Evolutionary conservation across 2,113 vertebrate genomes (phyloP), one percentile per base, ranked within the genome.

Genomic region (Dasypus novemcinctus): DNA sequence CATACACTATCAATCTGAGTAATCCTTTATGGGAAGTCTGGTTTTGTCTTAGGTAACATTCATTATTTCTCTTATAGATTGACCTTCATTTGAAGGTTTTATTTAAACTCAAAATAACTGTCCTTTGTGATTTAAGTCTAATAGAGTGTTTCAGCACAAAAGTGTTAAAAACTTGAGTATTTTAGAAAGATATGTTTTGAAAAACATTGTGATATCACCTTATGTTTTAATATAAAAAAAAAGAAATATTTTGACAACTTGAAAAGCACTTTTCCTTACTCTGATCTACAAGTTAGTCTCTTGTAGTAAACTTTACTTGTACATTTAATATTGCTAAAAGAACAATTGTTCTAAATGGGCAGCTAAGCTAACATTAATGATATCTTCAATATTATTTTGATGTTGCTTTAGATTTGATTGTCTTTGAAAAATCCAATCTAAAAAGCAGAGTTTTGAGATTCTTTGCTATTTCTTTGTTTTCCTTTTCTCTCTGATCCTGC

Each of bases 211-310:
- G 57, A 94, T 75, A 95, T 94, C 46, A 94, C 23, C 6, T 79
- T 94, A 23, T 93, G 84, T 95, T 95, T 95, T 81, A 81, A 92
- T 96, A 27, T 87, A 94, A 89, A 59, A 85, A 59, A 85, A 79
- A 78, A 96, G n/a, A 88, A 88, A 84, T 43, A 63, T 78, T 95
- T 95, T 92, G 36, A 29, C 57, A 85, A 13, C 36, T 93, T 96
- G 63, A 75, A 94, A 97, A 89, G 52, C 11, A 86, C 7, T 86
- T 75, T 79, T 80, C 43, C 31, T 36, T 59, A 38, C 23, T 90
- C 92, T 89, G n/a, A 83, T 90, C 43, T 66, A 54, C 31, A 92
- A 84, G 10, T 61, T 96, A 90, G 49, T 93, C 46, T 95, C 41
- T 61, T 93, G 2, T 57, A 68, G 13, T 90, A 74, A 71, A 33